phyloP scores from a whole-genome alignment of 2,113 vertebrate species.

The Lates calcarifer region DNA sequence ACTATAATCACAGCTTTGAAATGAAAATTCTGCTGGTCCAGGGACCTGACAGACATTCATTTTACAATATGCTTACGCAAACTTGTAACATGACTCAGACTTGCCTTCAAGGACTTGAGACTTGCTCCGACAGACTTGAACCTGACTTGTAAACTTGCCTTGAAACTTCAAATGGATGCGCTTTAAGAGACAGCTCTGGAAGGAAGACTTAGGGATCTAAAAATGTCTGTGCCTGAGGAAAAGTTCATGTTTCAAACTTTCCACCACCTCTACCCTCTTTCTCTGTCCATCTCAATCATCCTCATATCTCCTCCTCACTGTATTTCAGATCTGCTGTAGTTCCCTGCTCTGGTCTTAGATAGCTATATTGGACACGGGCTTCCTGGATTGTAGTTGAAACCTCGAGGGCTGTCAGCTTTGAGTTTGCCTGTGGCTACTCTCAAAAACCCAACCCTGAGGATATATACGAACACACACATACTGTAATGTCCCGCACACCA shows the following conservation, averaged over 20 bases:
- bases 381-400: conserved; percentile 29
- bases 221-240: neutral
- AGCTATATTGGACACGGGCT: conserved; percentile 25
- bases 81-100: neutral
- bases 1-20: neutral
- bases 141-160: neutral
- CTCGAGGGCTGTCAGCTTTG: conserved; percentile 31
- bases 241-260: neutral
- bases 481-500: conserved; percentile 54
- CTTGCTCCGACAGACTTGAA: neutral
- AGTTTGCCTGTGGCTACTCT: conserved; percentile 46
- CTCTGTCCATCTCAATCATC: neutral
- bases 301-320: neutral
- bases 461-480: conserved; percentile 38
- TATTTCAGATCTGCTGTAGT: neutral
- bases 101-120: neutral
- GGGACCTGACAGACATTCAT: neutral
- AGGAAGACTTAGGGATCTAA: neutral
- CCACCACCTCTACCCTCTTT: conserved; percentile 3
- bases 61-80: neutral
- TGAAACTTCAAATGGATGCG: neutral
- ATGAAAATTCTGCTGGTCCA: neutral
- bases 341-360: conserved; percentile 20
- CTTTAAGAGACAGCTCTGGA: neutral
- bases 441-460: conserved; percentile 47